Percentiles rank a stretch among this genome's conserved stretches.
Conservation (phyloP, 2,888 invertebrate species). For the Belgica antarctica region DNA sequence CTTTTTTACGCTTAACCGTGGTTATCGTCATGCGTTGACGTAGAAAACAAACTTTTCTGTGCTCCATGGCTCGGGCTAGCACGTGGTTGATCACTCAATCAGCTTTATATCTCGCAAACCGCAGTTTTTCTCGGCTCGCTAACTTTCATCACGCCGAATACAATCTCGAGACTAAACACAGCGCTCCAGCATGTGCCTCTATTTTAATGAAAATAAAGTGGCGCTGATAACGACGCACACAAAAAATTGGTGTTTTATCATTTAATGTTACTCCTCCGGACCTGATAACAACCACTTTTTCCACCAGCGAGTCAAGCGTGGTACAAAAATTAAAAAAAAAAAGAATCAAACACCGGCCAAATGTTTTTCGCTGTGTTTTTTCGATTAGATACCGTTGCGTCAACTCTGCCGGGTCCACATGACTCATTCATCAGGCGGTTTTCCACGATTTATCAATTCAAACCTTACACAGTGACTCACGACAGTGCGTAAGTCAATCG, state of each 20-base stretch:
- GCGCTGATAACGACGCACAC: background rate
- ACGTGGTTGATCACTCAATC: no score
- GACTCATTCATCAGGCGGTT: background rate
- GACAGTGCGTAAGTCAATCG: no score
- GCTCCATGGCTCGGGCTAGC: no score
- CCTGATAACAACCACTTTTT: background rate
- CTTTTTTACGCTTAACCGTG: background rate
- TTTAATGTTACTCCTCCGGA: no score
- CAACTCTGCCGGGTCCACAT: background rate
- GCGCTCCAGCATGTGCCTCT: background rate
- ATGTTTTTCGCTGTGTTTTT: background rate
- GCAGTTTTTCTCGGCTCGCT: background rate
- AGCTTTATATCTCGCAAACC: background rate
- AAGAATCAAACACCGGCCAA: background rate
- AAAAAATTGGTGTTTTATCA: slow-evolving; percentile 7
- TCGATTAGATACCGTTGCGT: background rate
- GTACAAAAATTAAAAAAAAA: slow-evolving; percentile 15
- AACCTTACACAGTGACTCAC: no score
- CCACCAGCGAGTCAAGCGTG: background rate
- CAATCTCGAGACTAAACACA: background rate
- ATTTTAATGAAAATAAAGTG: background rate
- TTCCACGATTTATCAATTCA: background rate
- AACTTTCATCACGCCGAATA: background rate
- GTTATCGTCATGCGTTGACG: slow-evolving; percentile 14
- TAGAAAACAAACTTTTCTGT: background rate